Evolutionary conservation across 2,113 vertebrate genomes (phyloP), one percentile per base, ranked within the genome.

Genomic region (Canis aureus): DNA sequence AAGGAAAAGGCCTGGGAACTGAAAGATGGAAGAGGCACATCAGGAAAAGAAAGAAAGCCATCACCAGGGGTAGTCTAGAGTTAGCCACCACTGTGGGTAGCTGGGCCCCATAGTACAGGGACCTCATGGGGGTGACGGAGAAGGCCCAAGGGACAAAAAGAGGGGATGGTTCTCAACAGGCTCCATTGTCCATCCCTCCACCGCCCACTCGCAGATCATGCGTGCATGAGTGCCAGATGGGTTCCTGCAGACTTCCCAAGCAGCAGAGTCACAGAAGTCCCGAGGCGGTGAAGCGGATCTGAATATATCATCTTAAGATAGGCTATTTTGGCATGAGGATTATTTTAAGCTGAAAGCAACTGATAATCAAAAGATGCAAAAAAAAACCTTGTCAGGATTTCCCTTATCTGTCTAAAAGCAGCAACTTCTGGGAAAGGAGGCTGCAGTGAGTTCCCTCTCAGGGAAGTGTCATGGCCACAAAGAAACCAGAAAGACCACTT

Each of bases 301-400:
- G 23, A 89, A 89, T 5, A 66, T 51, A 25, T 38, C 71, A 79
- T 38, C 62, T 22, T 55, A 84, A 94, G 20, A 79, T 13, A 53
- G 27, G 25, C 38, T 16, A 27, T 80, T 66, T 69, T 62, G 53
- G 6, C 53, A 13, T 71, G 60, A 83, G 53, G 53, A 93, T 74
- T 89, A 55, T 78, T 79, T 84, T 84, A 51, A 79, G 38, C 25
- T 71, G 55, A 84, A 89, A 84, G 79, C 53, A 79, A 93, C 0
- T 43, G 79, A 84, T 19, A 93, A 62, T 84, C 79, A 84, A 90
- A 32, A 94, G 62, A 84, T 62, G 59, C 91, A 67, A 29, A 89
- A 89, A 85, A 51, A 89, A 60, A 16, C 32, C 20, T n/a, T n/a
- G 13, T 84, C 69, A 27, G 38, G 38, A 25, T 62, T 62, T 85